Base-by-base conservation (phyloP, 2,888 invertebrate species). In the Dusona sp. region DNA sequence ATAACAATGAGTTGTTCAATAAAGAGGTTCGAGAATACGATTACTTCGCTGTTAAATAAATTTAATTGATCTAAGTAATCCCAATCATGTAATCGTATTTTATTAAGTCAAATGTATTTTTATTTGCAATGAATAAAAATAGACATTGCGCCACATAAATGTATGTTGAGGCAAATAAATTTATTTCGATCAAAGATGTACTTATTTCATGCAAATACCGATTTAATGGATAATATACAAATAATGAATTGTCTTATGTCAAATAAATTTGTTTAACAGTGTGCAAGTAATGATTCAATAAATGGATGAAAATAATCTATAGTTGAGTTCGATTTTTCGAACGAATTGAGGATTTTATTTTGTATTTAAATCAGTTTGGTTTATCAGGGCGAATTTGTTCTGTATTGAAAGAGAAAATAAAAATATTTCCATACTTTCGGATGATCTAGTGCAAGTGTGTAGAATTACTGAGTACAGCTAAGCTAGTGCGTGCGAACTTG, bases 401-500 rank as follows among this genome's bases (percentile, higher is more conserved):
- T 25, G 25, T 13, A 57, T 57, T 57, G 13, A 57, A 25, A 57
- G 25, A 25, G 4, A 57, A 25, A 25, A 57, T 57, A 13, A 13
- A 25, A 13, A 57, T 22, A 22, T 57, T 57, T 25, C 13, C 57
- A 57, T 57, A 13, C 11, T 25, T 57, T 57, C 3, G 25, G 57
- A 57, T 13, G 13, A 57, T 25, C 0, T 25, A 16, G 38, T 57
- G 22, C 29, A 19, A 19, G 54, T 42, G 54, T 68, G 42, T 70
- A 22, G 68, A 61, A 81, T 70, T 54, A 84, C 57, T 13, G 64
- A 80, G 64, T 54, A 72, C 45, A 57, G 42, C 22, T 22, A 38
- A 22, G 51, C 70, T 68, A 57, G 64, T 81, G 64, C 83, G 51
- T 68, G 74, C 79, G 67, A 77, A 75, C 51, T 51, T 51, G 78